phyloP scores from a whole-genome alignment of 2,797 vertebrate genomes.

The Natrix natrix region DNA sequence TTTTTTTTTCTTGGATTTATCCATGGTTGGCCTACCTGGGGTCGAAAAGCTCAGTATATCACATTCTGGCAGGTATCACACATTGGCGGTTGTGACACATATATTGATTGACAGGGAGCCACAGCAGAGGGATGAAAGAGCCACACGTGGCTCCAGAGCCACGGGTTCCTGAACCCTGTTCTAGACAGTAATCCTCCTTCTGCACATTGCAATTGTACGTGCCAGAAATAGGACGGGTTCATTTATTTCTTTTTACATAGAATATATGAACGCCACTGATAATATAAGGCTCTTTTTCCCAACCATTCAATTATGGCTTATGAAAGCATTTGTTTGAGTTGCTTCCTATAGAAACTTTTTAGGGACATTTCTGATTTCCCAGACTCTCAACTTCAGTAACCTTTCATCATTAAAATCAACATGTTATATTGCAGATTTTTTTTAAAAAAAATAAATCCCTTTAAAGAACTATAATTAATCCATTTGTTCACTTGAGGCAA shows the following conservation, averaged over 20 bases:
- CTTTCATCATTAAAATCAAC: not conserved
- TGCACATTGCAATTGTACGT: not conserved
- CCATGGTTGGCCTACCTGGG: too few species aligned
- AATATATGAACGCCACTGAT: not conserved
- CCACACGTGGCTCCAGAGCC: too few species aligned
- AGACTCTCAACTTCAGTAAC: not conserved
- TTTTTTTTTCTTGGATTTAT: too few species aligned
- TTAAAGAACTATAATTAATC: not conserved
- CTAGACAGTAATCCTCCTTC: not conserved
- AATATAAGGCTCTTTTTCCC: not conserved
- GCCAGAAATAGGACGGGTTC: too few species aligned
- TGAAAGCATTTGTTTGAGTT: not conserved
- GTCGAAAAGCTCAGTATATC: too few species aligned
- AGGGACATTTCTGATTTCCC: not conserved
- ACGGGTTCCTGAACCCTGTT: too few species aligned
- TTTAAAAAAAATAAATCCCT: not conserved
- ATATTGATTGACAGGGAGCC: too few species aligned
- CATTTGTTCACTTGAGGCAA: constrained; percentile 18
- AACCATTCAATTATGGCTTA: not conserved
- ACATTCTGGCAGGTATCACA: too few species aligned
- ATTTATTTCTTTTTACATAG: not conserved
- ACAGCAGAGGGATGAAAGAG: too few species aligned
- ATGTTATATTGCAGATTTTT: not conserved
- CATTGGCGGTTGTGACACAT: too few species aligned
- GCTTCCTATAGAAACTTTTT: not conserved